These are phyloP conservation scores for Sceloporus tristichus DNA, from an alignment of 2,113 vertebrate species.

Conservation along the genomic window DNA sequence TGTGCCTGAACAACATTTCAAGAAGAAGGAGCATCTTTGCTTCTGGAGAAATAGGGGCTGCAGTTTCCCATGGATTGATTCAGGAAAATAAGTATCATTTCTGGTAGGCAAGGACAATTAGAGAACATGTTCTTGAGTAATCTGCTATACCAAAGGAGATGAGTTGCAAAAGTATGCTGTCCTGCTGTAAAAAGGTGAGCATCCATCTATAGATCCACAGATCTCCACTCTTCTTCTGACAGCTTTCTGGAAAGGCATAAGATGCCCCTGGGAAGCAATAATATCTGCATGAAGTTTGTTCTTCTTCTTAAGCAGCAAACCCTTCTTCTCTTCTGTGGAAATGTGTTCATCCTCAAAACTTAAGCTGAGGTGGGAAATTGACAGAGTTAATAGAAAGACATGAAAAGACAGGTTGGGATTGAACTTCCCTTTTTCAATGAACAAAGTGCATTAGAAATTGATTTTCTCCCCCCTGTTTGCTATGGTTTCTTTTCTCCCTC, in stretches of 20 bases:
- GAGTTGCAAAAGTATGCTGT: neutral
- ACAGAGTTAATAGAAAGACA: constrained; percentile 44
- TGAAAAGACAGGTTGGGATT: constrained; percentile 33
- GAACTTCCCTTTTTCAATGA: constrained; percentile 46
- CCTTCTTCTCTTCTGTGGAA: rapidly evolving
- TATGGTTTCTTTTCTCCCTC: neutral
- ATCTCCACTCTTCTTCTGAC: neutral
- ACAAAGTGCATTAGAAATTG: constrained; percentile 55
- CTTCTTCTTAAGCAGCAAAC: neutral
- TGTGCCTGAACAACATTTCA: no score
- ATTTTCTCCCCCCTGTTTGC: constrained; percentile 52
- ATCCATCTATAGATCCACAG: neutral
- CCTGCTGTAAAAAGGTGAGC: neutral
- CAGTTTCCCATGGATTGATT: no score
- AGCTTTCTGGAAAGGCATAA: rapidly evolving
- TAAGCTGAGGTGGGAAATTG: constrained; percentile 27
- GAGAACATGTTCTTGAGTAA: no score
- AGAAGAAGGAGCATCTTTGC: no score
- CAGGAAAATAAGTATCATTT: neutral
- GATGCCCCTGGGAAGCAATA: rapidly evolving
- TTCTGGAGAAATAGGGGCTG: neutral
- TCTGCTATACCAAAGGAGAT: neutral
- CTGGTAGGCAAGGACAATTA: neutral
- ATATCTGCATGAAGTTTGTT: neutral
- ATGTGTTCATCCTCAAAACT: rapidly evolving